phyloP scores from a whole-genome alignment of 92 coral and sea anemone species.

The Porites lobata region DNA sequence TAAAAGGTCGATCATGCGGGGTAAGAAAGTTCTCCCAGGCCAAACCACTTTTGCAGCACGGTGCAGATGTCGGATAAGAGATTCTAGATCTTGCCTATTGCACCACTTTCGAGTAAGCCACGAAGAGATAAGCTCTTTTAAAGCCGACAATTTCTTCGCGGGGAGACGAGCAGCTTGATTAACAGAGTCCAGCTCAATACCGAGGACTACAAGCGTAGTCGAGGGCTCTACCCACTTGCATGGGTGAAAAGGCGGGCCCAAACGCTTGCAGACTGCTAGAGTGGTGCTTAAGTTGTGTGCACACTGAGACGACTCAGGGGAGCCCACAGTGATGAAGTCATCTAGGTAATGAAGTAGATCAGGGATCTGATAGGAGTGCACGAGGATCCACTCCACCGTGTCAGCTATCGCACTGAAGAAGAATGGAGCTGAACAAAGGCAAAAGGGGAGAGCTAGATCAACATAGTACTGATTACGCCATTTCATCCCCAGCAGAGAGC shows the following conservation, averaged over 20 bases:
- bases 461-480: not conserved
- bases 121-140: not conserved
- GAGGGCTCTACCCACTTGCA: not conserved
- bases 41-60: conserved; percentile 59
- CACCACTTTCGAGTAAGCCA: conserved; percentile 28
- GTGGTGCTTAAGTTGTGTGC: not conserved
- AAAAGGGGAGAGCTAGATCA: too few relatives aligned
- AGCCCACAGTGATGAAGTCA: conserved; percentile 25
- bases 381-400: conserved; percentile 27
- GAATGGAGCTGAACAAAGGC: conserved; percentile 11
- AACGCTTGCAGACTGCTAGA: not conserved
- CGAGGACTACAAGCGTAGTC: not conserved
- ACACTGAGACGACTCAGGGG: not conserved
- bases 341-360: conserved; percentile 21
- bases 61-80: conserved; percentile 55
- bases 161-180: conserved; percentile 43
- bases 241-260: not conserved
- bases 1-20: conserved; percentile 55
- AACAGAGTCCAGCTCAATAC: too few relatives aligned
- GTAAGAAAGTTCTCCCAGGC: conserved; percentile 59
- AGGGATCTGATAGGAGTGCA: not conserved
- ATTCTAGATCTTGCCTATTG: conserved; percentile 28
- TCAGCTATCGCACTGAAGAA: conserved; percentile 28
- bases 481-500: not conserved
- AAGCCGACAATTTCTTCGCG: conserved; percentile 4